These are phyloP conservation scores for Galagoides demidoff DNA, from an alignment of 2,797 vertebrate genomes.

Conservation along the genomic window DNA sequence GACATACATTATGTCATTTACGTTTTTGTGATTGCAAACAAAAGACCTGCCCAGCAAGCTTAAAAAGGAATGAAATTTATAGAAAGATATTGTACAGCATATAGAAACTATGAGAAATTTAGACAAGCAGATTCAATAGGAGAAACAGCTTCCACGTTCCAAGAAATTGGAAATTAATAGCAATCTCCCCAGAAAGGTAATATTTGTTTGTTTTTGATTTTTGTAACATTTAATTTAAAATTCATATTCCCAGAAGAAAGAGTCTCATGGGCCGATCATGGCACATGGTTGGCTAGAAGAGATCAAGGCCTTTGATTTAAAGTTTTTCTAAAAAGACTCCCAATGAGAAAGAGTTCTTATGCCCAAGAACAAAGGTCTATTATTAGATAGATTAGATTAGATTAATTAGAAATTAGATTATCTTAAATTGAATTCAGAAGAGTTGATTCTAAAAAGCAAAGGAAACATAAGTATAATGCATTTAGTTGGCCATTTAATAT, in stretches of 20 bases:
- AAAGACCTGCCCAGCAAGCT: not conserved
- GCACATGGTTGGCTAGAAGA: not conserved
- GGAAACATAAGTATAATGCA: not conserved
- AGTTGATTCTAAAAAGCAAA: conserved; percentile 46
- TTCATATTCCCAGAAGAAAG: not conserved
- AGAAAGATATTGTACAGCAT: not conserved
- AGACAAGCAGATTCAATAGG: not conserved
- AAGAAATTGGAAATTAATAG: conserved; percentile 17
- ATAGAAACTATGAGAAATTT: not conserved
- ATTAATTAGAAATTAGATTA: conserved; percentile 52
- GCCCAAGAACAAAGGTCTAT: not conserved
- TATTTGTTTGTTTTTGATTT: not conserved
- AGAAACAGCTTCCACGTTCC: not conserved
- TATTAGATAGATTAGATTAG: conserved; percentile 31
- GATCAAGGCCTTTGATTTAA: not conserved
- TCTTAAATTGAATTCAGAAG: conserved; percentile 55
- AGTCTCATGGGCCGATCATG: not conserved
- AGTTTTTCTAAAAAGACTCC: not conserved
- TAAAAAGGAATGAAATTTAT: conserved; percentile 31
- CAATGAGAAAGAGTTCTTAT: not conserved
- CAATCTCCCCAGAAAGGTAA: not conserved
- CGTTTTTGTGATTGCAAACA: conserved; percentile 41
- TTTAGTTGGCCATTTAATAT: not conserved
- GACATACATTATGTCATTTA: not conserved
- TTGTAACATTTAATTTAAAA: conserved; percentile 51